Base-by-base conservation (phyloP, 2,797 vertebrate genomes). In the Chlorospingus flavigularis region DNA sequence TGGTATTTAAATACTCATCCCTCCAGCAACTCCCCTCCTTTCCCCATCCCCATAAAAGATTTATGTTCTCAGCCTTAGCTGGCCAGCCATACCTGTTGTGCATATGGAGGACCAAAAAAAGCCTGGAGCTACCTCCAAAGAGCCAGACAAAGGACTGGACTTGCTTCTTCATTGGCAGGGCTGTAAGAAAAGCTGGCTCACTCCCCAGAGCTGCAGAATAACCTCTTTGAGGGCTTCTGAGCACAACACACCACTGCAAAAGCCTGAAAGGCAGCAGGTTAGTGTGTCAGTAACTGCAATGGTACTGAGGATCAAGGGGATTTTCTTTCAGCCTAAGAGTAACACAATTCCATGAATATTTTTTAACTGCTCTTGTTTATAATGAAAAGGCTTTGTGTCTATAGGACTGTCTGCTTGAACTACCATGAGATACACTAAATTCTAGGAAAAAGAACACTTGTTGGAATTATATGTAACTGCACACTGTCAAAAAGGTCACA, bases 21-120 rank as follows among this genome's bases (percentile, higher is more conserved):
- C 87, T 93, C 51, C 42, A 90, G 95, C 82, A 94, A 65, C 75
- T 70, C 73, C 50, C 78, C 63, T 76, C 68, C 67, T 92, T 92
- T 77, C 61, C 65, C n/a, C 33, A 23, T 77, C 53, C 54, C 47
- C 28, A 54, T 21, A 80, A 76, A 90, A 96, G 83, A 97, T 96
- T 97, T 97, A 97, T 90, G 90, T 79, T 72, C 83, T 61, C 65
- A 70, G 67, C 84, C 80, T 85, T 79, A 88, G 65, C 53, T 79
- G 92, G 78, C 37, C 0, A 1, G 85, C 72, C 81, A 88, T 94
- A 96, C 78, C 88, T 96, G 94, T 67, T 88, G 54, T 67, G 50
- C 14, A 1, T 53, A 72, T 55, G 57, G 80, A 95, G 78, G 89
- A 95, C 71, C 55, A 81, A 80, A 86, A 96, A 96, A 88, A 88